phyloP scores from a whole-genome alignment of 37 sponge, comb jelly and placozoan genomes.

The Bolinopsis microptera region DNA sequence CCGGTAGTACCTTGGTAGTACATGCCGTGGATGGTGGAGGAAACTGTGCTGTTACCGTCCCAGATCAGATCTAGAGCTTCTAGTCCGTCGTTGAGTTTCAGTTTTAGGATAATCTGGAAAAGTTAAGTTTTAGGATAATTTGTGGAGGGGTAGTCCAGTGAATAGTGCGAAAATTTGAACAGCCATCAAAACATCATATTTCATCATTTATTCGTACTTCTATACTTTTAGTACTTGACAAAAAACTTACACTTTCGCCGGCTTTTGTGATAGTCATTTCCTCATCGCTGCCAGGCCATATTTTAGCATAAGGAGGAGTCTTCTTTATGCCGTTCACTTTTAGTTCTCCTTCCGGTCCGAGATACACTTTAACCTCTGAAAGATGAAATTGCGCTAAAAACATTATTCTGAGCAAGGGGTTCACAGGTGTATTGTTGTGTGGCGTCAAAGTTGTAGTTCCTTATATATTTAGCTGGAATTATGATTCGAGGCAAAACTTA shows the following conservation, averaged over 20 bases:
- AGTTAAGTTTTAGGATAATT: too few species aligned
- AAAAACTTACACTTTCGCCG: not conserved
- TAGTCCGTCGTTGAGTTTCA: not conserved
- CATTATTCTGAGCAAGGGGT: too few species aligned
- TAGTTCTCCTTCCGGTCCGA: constrained; percentile 21
- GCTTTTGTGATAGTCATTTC: not conserved
- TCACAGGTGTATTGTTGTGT: too few species aligned
- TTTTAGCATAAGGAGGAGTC: not conserved
- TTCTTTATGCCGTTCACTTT: not conserved
- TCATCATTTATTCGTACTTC: too few species aligned
- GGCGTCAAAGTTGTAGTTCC: too few species aligned
- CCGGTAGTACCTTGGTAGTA: not conserved
- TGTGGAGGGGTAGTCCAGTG: too few species aligned
- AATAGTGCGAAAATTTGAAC: too few species aligned
- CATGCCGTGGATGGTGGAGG: not conserved
- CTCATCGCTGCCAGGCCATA: not conserved
- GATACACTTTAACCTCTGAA: not conserved
- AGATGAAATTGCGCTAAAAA: too few species aligned
- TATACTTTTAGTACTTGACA: too few species aligned
- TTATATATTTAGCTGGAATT: too few species aligned
- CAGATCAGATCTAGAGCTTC: constrained; percentile 53
- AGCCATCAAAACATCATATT: too few species aligned
- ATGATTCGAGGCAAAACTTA: too few species aligned
- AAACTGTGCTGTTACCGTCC: constrained; percentile 32
- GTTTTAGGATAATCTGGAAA: not conserved